A percentile compares a stretch with the other conserved stretches of the same genome.
Conservation (phyloP, 2,888 invertebrate genomes). For the Lordiphosa fenestrarum region DNA sequence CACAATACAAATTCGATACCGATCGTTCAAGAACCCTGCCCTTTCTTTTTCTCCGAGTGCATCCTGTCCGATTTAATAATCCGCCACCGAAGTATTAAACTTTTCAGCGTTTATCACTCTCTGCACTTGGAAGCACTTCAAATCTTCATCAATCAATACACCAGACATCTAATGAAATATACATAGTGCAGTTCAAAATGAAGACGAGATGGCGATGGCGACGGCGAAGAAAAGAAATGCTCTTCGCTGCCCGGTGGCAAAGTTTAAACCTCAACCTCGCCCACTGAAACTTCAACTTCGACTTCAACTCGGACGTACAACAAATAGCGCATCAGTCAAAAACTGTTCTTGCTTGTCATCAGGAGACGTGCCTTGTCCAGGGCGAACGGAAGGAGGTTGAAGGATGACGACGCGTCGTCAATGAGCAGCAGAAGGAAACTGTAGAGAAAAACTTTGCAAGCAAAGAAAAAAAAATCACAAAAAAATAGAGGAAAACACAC, state of each 20-base stretch:
- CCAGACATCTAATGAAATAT: slow-evolving; percentile 59
- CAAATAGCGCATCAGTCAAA: slow-evolving; percentile 72
- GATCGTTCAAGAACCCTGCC: too few relatives aligned
- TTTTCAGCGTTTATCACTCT: slow-evolving; percentile 6
- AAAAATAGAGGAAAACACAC: slow-evolving; percentile 1
- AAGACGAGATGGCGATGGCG: slow-evolving; percentile 5
- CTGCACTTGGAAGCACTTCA: slow-evolving; percentile 25
- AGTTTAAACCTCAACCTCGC: slow-evolving; percentile 55
- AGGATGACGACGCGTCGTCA: slow-evolving; percentile 1
- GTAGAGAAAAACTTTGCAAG: slow-evolving; percentile 1
- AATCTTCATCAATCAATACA: slow-evolving; percentile 61
- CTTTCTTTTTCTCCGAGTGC: too few relatives aligned
- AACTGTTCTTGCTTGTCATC: slow-evolving; percentile 72
- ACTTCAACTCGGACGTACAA: slow-evolving; percentile 37
- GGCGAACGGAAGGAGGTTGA: slow-evolving; percentile 7
- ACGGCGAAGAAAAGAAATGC: slow-evolving; percentile 22
- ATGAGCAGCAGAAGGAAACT: slow-evolving; percentile 4
- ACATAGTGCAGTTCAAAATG: slow-evolving; percentile 29
- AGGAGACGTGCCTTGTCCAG: slow-evolving; percentile 60
- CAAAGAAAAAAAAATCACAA: too few relatives aligned
- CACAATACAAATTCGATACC: too few relatives aligned
- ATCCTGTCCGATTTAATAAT: background rate
- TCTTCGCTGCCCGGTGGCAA: slow-evolving; percentile 18
- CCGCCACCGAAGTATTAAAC: background rate
- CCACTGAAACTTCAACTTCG: slow-evolving; percentile 43